Evolutionary conservation across 2,113 vertebrate genomes (phyloP).

Genomic region (Terrapene triunguis): DNA sequence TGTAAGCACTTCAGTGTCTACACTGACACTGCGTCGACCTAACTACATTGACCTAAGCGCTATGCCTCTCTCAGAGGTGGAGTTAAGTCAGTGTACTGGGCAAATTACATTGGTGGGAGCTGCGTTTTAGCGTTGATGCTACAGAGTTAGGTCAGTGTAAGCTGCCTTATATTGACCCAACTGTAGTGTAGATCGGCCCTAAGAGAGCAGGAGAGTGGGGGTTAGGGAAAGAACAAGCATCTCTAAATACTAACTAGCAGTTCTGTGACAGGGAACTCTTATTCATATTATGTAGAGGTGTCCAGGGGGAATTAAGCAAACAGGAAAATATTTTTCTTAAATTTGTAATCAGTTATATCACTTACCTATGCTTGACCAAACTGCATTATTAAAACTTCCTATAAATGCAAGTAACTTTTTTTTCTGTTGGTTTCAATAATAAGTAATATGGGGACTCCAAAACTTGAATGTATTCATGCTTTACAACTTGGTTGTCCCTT

Average conservation of each 20-base stretch:
- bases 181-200: not conserved
- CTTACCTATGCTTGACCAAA: not conserved
- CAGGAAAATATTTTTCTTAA: accelerated
- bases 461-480: not conserved
- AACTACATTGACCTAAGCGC: not conserved
- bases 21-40: not conserved
- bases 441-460: not conserved
- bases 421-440: not conserved
- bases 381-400: not conserved
- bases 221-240: not conserved
- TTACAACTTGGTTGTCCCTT: not conserved
- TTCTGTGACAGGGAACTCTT: not conserved
- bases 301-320: not conserved
- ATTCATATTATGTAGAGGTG: not conserved
- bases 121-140: not conserved
- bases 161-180: not conserved
- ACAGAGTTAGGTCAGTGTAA: not conserved
- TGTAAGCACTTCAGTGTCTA: not conserved
- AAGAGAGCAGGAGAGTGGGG: not conserved
- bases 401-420: not conserved
- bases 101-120: not conserved
- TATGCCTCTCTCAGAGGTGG: not conserved
- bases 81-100: not conserved
- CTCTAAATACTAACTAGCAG: not conserved
- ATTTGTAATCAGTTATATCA: not conserved